phyloP scores from a whole-genome alignment of 2,888 invertebrate species.

The Drosophila koepferae region DNA sequence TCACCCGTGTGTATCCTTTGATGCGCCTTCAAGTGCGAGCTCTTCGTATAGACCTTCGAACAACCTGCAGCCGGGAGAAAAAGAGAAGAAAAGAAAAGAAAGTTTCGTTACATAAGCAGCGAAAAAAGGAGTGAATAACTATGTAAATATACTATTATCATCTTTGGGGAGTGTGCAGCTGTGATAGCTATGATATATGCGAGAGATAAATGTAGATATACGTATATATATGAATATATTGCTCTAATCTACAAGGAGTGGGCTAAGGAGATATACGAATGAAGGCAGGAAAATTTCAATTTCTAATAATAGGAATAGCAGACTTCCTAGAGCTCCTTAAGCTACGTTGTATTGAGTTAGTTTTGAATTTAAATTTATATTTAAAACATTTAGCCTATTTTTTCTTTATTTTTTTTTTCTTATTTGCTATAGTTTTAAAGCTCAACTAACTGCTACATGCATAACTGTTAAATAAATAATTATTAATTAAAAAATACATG shows the following conservation, averaged over 20 bases:
- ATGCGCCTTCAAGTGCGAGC: conserved; percentile 98
- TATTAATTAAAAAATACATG: not conserved
- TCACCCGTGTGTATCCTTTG: conserved; percentile 99
- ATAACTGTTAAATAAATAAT: not conserved
- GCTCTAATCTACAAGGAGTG: not conserved
- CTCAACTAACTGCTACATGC: too few species aligned
- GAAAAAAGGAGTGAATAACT: not conserved
- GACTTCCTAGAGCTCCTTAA: too few species aligned
- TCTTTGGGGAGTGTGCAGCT: not conserved
- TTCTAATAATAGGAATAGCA: too few species aligned
- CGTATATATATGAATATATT: not conserved
- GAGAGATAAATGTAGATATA: not conserved
- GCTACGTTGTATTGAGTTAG: too few species aligned
- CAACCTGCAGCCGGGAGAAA: conserved; percentile 88
- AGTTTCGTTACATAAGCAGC: not conserved
- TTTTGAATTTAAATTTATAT: too few species aligned
- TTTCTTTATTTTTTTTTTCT: too few species aligned
- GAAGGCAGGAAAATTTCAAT: too few species aligned
- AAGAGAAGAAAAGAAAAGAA: not conserved
- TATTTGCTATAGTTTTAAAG: too few species aligned
- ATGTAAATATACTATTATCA: not conserved
- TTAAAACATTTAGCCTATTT: too few species aligned
- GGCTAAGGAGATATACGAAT: not conserved
- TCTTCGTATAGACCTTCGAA: conserved; percentile 98
- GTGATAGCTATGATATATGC: not conserved